Conservation (phyloP, 2,888 invertebrate genomes). For the Idaea dimidiata region DNA sequence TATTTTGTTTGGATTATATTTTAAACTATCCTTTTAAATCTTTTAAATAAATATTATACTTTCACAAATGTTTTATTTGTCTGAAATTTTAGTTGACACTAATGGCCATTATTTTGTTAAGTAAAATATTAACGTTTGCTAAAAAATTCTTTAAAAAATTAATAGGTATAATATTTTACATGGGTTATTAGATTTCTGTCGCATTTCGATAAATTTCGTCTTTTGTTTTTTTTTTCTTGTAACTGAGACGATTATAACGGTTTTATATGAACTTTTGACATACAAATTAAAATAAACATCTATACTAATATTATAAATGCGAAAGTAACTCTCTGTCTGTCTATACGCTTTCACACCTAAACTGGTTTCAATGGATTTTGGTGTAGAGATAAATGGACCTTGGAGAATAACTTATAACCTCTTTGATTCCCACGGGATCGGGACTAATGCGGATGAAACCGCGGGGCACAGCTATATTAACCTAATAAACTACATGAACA, state of each 20-base stretch:
- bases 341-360: too few species aligned
- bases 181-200: conserved; percentile 5
- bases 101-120: conserved; percentile 1
- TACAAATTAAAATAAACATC: not conserved
- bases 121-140: not conserved
- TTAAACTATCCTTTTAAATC: not conserved
- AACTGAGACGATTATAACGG: not conserved
- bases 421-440: too few species aligned
- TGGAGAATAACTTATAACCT: too few species aligned
- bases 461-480: too few species aligned
- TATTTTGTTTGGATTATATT: not conserved
- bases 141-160: not conserved
- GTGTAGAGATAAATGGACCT: too few species aligned
- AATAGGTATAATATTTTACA: conserved; percentile 8
- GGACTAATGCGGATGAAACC: too few species aligned
- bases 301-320: too few species aligned
- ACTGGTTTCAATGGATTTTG: too few species aligned
- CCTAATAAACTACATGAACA: too few species aligned
- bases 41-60: conserved; percentile 5
- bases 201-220: conserved; percentile 6
- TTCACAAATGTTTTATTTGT: conserved; percentile 12
- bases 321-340: too few species aligned
- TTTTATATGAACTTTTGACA: not conserved
- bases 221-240: not conserved
- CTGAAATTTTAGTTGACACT: conserved; percentile 5